These are phyloP conservation scores for Elephas maximus DNA, from an alignment of 2,113 vertebrate species.

Conservation along the genomic window DNA sequence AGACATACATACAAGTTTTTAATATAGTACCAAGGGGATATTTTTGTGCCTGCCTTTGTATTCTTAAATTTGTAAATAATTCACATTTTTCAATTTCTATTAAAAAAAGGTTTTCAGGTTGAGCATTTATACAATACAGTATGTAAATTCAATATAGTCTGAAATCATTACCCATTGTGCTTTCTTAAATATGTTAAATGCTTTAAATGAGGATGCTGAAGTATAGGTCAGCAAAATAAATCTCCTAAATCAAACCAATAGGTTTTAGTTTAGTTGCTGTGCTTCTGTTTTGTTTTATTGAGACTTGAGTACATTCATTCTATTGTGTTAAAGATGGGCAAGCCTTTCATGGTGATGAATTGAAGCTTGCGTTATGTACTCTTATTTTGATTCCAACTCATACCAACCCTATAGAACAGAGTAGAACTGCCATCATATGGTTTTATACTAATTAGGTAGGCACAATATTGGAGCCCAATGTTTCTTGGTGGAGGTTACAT, in stretches of 20 bases:
- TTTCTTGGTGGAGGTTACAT: neutral
- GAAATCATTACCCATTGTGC: neutral
- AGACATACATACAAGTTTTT: neutral
- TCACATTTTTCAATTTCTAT: neutral
- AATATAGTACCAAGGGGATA: neutral
- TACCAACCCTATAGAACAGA: no score
- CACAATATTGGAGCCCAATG: fast-evolving
- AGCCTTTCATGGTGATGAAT: neutral
- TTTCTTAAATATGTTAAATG: neutral
- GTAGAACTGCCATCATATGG: no score
- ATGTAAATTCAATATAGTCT: neutral
- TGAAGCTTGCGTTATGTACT: neutral
- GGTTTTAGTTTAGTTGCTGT: neutral
- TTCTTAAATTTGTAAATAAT: neutral
- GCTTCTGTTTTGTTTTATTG: neutral
- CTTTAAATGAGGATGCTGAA: neutral
- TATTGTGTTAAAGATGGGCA: neutral
- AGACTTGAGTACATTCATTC: neutral
- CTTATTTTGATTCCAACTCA: neutral
- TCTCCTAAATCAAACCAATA: neutral
- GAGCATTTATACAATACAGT: neutral
- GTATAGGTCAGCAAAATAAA: neutral
- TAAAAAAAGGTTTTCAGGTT: neutral
- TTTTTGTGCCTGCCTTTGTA: neutral
- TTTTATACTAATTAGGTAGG: neutral